Evolutionary conservation across 2,797 vertebrate species (phyloP).

Genomic region (Hydrocynus forskahlii): DNA sequence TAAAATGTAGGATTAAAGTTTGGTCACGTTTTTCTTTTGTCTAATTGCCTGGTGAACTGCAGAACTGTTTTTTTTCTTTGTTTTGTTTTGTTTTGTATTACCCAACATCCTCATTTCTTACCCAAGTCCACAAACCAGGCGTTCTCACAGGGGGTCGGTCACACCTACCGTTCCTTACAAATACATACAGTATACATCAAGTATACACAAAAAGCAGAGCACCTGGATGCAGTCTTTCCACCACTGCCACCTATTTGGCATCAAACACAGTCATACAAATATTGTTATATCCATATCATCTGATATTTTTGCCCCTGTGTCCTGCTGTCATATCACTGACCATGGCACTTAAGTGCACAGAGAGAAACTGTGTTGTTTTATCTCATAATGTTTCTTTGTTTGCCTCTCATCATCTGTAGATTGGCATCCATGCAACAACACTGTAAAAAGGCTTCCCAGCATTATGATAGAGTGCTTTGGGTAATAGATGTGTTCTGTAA

Average conservation of each 20-base stretch:
- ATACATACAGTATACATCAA: background rate
- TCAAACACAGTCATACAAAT: background rate
- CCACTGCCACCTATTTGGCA: background rate
- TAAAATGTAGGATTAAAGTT: background rate
- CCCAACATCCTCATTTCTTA: background rate
- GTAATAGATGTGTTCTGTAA: conserved; percentile 79
- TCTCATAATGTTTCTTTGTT: conserved; percentile 37
- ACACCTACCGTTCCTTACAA: background rate
- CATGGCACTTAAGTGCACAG: conserved; percentile 19
- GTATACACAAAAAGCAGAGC: background rate
- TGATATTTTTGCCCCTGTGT: background rate
- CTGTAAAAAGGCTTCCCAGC: conserved; percentile 64
- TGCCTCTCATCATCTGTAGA: conserved; percentile 41
- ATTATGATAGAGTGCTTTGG: conserved; percentile 69
- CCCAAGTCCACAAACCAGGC: background rate
- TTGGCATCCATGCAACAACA: conserved; percentile 65
- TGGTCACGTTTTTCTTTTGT: background rate
- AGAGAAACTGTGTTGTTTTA: conserved; percentile 61
- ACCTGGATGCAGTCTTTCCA: background rate
- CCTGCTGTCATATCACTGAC: conserved; percentile 33
- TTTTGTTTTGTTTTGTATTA: background rate
- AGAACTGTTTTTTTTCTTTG: background rate
- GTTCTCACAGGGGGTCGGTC: background rate
- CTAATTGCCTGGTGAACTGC: background rate
- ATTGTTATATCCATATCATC: background rate